Evolutionary conservation across 2,888 invertebrate species (phyloP), one percentile per base, ranked within the genome.

Genomic region (Hyles lineata): DNA sequence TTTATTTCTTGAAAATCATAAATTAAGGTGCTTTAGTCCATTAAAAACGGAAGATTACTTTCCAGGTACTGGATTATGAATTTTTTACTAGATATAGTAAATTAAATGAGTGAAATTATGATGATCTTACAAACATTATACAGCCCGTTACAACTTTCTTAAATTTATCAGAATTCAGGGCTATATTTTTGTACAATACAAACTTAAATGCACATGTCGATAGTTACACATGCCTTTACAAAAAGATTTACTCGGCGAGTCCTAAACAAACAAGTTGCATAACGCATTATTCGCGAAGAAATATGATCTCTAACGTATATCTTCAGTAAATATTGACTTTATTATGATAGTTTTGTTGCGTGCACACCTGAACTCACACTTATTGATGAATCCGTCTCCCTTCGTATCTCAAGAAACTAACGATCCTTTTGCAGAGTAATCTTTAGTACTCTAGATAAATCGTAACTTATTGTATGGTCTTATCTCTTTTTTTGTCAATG

Each of bases 311-410:
- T 80, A 82, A 83, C 81, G 84, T 81, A 82, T 83, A 85, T 83
- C 87, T 88, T 84, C 76, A 80, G 81, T 83, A 85, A 91, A 92
- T 89, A 87, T 93, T 92, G 87, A 90, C 87, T 87, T 85, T 82
- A 79, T 76, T 82, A 89, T 89, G 89, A 90, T 90, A 88, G 84
- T 83, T 82, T 84, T 80, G 79, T 77, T 80, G 77, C 83, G 79
- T 82, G 83, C 77, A 82, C 93, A 94, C 93, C 94, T 94, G 93
- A 93, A 83, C 88, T 83, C 94, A 94, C 89, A 93, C 69, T 25
- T 67, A 67, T 67, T 75, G 78, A 74, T 72, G 73, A 43, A 59
- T 61, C 6, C 50, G 29, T 61, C 72, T 75, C 67, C 32, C 52
- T 35, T 67, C 3, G n/a, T n/a, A 43, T 58, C 43, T 67, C 43